Evolutionary conservation across 2,888 invertebrate species (phyloP).

Genomic region (Machimus atricapillus): DNA sequence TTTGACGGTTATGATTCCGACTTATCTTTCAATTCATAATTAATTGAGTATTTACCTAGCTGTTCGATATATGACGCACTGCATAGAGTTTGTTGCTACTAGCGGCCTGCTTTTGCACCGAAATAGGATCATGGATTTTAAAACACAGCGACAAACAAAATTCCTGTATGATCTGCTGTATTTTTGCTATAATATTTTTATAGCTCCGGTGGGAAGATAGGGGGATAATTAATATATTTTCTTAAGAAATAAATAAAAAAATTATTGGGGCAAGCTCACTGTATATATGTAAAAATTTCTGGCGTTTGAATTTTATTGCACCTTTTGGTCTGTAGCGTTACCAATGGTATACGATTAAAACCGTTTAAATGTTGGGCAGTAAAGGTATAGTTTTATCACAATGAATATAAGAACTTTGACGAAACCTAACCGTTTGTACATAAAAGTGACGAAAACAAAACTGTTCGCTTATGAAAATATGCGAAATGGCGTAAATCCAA

Average conservation of each 20-base stretch:
- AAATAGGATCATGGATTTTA: not conserved
- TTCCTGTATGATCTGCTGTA: not conserved
- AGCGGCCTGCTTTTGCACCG: not conserved
- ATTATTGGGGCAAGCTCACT: not conserved
- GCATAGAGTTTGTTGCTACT: not conserved
- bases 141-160: not conserved
- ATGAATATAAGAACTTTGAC: not conserved
- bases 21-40: not conserved
- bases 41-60: not conserved
- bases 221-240: not conserved
- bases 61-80: not conserved
- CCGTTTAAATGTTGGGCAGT: not conserved
- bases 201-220: not conserved
- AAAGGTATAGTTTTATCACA: not conserved
- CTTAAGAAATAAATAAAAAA: not conserved
- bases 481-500: not conserved
- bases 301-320: not conserved
- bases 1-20: not conserved
- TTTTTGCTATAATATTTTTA: not conserved
- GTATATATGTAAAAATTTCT: not conserved
- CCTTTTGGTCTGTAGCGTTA: not conserved
- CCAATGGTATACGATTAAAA: not conserved
- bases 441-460: not conserved
- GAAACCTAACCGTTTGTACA: not conserved
- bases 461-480: not conserved